A percentile compares a stretch with the other conserved stretches of the same genome.
phyloP scores from a whole-genome alignment of 2,113 vertebrate genomes.

The Cryptotis parvus region DNA sequence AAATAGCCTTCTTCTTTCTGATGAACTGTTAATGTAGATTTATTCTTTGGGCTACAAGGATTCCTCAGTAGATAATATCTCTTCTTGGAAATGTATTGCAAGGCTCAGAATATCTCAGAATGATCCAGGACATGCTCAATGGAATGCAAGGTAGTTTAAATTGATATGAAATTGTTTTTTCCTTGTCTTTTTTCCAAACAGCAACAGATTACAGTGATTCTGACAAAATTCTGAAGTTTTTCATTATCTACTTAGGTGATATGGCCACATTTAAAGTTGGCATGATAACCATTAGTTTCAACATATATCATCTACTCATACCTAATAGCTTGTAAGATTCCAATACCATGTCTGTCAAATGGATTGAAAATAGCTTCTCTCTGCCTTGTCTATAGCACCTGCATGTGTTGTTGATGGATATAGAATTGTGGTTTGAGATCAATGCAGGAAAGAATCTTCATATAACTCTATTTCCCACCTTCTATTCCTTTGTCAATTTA shows the following conservation, averaged over 20 bases:
- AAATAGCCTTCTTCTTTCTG: constrained; percentile 60
- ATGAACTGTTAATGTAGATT: constrained; percentile 77
- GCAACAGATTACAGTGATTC: constrained; percentile 19
- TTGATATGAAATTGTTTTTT: constrained; percentile 30
- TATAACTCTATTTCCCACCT: constrained; percentile 64
- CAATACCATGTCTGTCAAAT: constrained; percentile 76
- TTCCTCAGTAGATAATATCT: constrained; percentile 71
- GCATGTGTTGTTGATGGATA: constrained; percentile 70
- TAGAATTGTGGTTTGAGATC: constrained; percentile 66
- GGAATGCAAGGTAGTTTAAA: constrained; percentile 44
- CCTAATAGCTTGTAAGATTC: constrained; percentile 65
- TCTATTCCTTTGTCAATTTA: constrained; percentile 67
- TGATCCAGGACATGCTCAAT: constrained; percentile 8
- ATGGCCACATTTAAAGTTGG: constrained; percentile 64
- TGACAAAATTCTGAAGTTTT: constrained; percentile 55
- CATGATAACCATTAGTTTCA: constrained; percentile 64
- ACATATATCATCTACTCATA: constrained; percentile 51
- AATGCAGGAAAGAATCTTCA: constrained; percentile 70
- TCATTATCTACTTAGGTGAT: constrained; percentile 56
- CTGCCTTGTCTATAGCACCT: constrained; percentile 74
- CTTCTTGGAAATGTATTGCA: constrained; percentile 68
- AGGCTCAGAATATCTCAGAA: constrained; percentile 21
- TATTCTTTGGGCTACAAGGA: constrained; percentile 64
- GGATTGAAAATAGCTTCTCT: constrained; percentile 72
- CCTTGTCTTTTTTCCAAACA: neutral